Conservation (phyloP, 2,888 invertebrate species). For the Sinodicranocentrus sp. region DNA sequence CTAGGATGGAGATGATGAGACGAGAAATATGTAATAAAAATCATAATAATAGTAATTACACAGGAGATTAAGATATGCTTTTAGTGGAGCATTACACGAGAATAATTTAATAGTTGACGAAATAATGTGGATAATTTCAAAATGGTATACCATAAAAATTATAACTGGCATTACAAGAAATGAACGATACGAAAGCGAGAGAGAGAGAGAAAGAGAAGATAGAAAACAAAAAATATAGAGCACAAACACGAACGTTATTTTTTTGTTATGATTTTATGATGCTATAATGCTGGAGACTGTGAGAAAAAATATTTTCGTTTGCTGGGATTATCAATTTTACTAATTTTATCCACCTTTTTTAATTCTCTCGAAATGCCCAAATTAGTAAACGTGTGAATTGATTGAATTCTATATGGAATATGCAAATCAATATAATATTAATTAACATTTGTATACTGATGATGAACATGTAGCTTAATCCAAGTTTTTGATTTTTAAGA, state of each 20-base stretch:
- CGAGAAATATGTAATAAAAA: neutral
- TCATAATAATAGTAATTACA: neutral
- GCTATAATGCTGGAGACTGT: neutral
- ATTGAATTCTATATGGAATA: no score
- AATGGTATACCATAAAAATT: neutral
- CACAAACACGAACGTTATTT: neutral
- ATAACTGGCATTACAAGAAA: neutral
- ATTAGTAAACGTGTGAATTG: no score
- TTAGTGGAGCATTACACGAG: neutral
- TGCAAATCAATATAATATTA: no score
- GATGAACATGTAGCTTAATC: no score
- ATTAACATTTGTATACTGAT: no score
- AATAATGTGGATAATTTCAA: neutral
- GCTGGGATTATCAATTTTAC: no score
- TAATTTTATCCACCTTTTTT: no score
- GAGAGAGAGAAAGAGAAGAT: neutral
- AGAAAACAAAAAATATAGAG: neutral
- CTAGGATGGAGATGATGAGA: neutral
- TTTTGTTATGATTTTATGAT: neutral
- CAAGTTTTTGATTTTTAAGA: no score
- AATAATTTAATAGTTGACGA: neutral
- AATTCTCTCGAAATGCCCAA: no score
- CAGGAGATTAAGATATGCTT: neutral
- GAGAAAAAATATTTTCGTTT: no score
- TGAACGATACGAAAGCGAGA: no score